Evolutionary conservation across 2,888 invertebrate species (phyloP).

Genomic region (Hartigia nigra): DNA sequence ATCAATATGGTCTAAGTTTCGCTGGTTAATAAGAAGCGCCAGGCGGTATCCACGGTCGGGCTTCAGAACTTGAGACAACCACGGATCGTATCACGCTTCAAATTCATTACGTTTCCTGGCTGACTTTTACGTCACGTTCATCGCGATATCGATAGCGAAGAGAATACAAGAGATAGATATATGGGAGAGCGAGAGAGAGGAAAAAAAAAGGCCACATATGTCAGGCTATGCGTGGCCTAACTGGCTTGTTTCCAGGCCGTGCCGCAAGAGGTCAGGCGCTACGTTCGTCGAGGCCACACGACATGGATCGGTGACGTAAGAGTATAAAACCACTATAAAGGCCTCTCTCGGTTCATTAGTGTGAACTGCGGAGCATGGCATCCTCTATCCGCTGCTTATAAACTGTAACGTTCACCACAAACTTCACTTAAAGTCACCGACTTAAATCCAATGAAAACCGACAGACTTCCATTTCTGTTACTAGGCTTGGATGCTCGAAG

Average conservation of each 20-base stretch:
- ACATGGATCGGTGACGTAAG: constrained; percentile 31
- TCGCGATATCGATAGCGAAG: neutral
- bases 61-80: neutral
- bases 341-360: constrained; percentile 48
- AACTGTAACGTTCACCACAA: constrained; percentile 2
- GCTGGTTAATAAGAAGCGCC: neutral
- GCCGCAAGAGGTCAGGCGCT: constrained; percentile 37
- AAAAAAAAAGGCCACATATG: neutral
- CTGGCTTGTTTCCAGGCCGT: constrained; percentile 3
- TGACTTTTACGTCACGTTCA: constrained; percentile 3
- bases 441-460: neutral
- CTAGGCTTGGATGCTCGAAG: neutral
- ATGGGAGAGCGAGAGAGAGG: neutral
- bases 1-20: neutral
- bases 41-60: neutral
- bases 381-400: constrained; percentile 21
- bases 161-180: neutral
- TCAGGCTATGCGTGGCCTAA: neutral
- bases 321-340: constrained; percentile 50
- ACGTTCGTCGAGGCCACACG: neutral
- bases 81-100: neutral
- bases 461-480: neutral
- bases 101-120: neutral
- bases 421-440: neutral
- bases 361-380: constrained; percentile 38